phyloP scores from a whole-genome alignment of 2,888 invertebrate species.

The Operophtera brumata region DNA sequence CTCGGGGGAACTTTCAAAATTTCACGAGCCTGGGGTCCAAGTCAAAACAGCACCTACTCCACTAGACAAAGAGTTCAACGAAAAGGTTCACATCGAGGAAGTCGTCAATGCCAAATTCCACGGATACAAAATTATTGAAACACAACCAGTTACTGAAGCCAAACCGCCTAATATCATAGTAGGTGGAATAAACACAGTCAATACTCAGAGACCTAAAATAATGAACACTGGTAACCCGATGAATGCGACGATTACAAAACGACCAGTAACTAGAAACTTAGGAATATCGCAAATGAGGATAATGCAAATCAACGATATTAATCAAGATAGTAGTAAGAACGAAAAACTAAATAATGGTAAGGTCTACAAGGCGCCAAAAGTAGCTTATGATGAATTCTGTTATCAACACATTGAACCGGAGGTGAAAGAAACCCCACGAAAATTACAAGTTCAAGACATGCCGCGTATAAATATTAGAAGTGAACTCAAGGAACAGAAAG shows the following conservation, averaged over 20 bases:
- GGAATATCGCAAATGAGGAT: slow-evolving; percentile 54
- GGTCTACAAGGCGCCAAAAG: slow-evolving; percentile 42
- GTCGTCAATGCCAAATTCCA: slow-evolving; percentile 75
- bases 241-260: slow-evolving; percentile 38
- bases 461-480: slow-evolving; percentile 76
- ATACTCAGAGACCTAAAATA: slow-evolving; percentile 36
- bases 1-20: slow-evolving; percentile 64
- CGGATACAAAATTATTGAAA: slow-evolving; percentile 63
- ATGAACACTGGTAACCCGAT: slow-evolving; percentile 45
- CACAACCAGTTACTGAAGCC: slow-evolving; percentile 30
- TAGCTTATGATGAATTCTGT: slow-evolving; percentile 64
- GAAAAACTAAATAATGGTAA: slow-evolving; percentile 47
- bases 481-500: slow-evolving; percentile 72
- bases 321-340: slow-evolving; percentile 39
- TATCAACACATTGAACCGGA: slow-evolving; percentile 55
- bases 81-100: slow-evolving; percentile 73
- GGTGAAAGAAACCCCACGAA: slow-evolving; percentile 35
- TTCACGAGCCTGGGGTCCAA: slow-evolving; percentile 60
- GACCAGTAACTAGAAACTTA: slow-evolving; percentile 52
- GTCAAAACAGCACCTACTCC: slow-evolving; percentile 60
- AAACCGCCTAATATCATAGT: slow-evolving; percentile 31
- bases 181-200: slow-evolving; percentile 21
- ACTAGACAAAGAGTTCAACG: slow-evolving; percentile 73
- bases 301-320: slow-evolving; percentile 56
- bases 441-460: slow-evolving; percentile 69